These are phyloP conservation scores for Pachypeltis micranthus DNA, from an alignment of 1,140 invertebrate genomes.

Conservation along the genomic window DNA sequence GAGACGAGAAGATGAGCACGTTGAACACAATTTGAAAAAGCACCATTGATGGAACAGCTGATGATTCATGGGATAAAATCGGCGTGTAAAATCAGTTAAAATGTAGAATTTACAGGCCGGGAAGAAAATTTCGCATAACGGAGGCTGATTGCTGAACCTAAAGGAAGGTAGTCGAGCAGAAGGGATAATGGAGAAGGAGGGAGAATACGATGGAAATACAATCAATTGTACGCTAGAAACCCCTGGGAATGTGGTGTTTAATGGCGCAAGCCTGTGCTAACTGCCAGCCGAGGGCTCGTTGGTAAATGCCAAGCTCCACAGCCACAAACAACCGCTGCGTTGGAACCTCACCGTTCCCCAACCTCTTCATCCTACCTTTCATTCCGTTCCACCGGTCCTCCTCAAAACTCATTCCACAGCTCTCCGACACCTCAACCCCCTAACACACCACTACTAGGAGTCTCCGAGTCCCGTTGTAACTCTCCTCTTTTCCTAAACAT, in stretches of 20 bases:
- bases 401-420: too few species aligned
- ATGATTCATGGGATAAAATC: neutral
- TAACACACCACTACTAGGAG: too few species aligned
- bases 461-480: too few species aligned
- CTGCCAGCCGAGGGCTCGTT: neutral
- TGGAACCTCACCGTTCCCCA: too few species aligned
- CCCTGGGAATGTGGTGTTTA: neutral
- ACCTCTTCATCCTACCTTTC: too few species aligned
- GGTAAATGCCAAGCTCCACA: neutral
- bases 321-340: neutral
- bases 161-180: neutral
- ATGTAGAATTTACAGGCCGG: neutral
- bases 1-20: neutral
- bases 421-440: too few species aligned
- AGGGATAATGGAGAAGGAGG: neutral
- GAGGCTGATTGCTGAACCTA: neutral
- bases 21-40: neutral
- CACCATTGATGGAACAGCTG: neutral
- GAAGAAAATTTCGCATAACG: neutral
- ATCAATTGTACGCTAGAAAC: neutral
- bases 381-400: too few species aligned
- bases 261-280: neutral
- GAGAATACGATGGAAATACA: neutral
- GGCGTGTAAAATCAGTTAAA: too few species aligned
- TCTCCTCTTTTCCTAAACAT: too few species aligned